phyloP scores from a whole-genome alignment of 2,797 vertebrate genomes.

The Prunella strophiata region DNA sequence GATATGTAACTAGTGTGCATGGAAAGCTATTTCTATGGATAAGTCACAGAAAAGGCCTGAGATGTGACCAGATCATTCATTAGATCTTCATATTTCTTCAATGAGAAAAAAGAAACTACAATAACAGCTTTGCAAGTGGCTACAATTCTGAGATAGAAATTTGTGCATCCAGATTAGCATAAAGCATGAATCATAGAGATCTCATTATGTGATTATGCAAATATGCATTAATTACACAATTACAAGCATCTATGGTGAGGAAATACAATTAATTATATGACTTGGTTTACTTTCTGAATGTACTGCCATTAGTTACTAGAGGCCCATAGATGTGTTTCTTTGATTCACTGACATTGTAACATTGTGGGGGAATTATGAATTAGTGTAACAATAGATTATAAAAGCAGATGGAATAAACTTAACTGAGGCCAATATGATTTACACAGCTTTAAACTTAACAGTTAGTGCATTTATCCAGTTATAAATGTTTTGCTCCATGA shows the following conservation, averaged over 20 bases:
- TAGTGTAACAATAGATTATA: constrained; percentile 72
- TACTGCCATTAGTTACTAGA: constrained; percentile 62
- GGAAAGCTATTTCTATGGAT: background rate
- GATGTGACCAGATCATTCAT: background rate
- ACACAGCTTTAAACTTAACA: constrained; percentile 63
- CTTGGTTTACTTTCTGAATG: constrained; percentile 46
- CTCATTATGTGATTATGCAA: constrained; percentile 73
- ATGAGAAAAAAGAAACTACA: background rate
- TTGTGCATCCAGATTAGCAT: constrained; percentile 56
- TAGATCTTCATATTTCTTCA: background rate
- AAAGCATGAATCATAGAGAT: constrained; percentile 70
- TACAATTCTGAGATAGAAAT: constrained; percentile 61
- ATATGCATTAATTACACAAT: constrained; percentile 74
- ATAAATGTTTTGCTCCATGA: constrained; percentile 56
- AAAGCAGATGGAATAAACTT: constrained; percentile 78
- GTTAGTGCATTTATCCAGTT: constrained; percentile 54
- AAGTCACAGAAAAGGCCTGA: background rate
- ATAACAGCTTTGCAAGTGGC: constrained; percentile 33
- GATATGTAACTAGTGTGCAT: background rate
- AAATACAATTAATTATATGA: constrained; percentile 76
- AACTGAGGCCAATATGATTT: constrained; percentile 71
- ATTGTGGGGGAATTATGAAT: constrained; percentile 68
- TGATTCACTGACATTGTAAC: constrained; percentile 73
- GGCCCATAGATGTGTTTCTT: constrained; percentile 56
- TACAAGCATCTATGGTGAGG: constrained; percentile 68